Evolutionary conservation across 2,797 vertebrate species (phyloP), one percentile per base, ranked within the genome.

Genomic region (Enteromius paludinosus): DNA sequence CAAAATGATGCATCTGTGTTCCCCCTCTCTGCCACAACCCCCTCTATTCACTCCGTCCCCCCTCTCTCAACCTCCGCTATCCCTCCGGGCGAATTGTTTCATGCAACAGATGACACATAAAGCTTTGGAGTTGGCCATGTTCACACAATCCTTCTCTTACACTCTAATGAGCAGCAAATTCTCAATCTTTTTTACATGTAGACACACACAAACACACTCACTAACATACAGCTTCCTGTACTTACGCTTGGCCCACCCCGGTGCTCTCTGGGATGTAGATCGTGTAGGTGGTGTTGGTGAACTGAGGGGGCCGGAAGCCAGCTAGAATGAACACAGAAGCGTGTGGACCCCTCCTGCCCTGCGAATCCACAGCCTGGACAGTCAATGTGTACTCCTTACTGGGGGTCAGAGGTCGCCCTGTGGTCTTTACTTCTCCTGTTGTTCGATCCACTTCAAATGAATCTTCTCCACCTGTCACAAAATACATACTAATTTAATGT

Each of bases 291-390:
- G 92, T 79, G 85, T 96, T 96, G 66, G 94, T 96, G 91, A 97
- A 98, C 92, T 98, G 97, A 0, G 96, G 97, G 6, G 95, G 94
- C 0, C 96, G 93, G 84, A 92, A 90, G 17, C 96, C 96, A 0
- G 92, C 96, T 84, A 97, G 89, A 83, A 98, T 87, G 70, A 95
- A 92, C 56, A 98, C 35, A 0, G 93, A 92, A 20, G 95, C 92
- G 0, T 92, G 90, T 0, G 93, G 90, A 7, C 96, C 95, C 85
- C 92, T 95, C 23, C 90, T 94, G 15, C 95, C 94, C 0, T 86
- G 86, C 5, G 88, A 89, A 5, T 97, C 95, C 1, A 90, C 79
- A 15, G 95, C 95, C 89, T 96, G 95, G 72, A 97, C 95, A 15
- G 91, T 95, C 82, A 98, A 87, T 81, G 93, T 82, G 2, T 97